Percentiles rank a stretch among this genome's conserved stretches.
Conservation (phyloP, 1,140 invertebrate genomes). For the Drosophila mauritiana region DNA sequence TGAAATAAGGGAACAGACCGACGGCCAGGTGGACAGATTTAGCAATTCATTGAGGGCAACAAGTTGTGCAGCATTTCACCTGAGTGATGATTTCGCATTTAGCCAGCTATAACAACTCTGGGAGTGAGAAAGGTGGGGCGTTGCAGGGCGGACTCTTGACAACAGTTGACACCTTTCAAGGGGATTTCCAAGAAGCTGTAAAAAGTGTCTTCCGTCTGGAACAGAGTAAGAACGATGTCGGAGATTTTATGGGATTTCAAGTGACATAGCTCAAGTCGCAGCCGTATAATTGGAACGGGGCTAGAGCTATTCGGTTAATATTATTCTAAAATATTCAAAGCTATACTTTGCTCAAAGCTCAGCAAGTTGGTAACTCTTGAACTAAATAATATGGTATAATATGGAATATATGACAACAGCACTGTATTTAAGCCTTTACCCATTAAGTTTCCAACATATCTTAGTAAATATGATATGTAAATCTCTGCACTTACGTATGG, state of each 20-base stretch:
- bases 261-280: not conserved
- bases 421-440: not conserved
- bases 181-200: slow-evolving; percentile 24
- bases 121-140: not conserved
- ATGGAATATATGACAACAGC: no score
- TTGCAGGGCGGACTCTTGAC: slow-evolving; percentile 13
- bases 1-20: not conserved
- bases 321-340: not conserved
- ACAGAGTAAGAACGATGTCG: slow-evolving; percentile 2
- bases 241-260: slow-evolving; percentile 9
- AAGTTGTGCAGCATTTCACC: slow-evolving; percentile 27
- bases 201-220: slow-evolving; percentile 13
- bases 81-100: slow-evolving; percentile 47
- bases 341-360: no score
- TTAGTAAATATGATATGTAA: not conserved
- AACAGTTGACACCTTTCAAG: slow-evolving; percentile 43
- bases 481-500: slow-evolving; percentile 73
- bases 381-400: no score
- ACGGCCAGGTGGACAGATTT: slow-evolving; percentile 14
- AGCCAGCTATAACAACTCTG: slow-evolving; percentile 21
- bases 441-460: slow-evolving; percentile 28
- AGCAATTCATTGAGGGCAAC: slow-evolving; percentile 47
- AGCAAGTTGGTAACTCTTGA: no score
- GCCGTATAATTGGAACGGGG: not conserved
- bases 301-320: not conserved